Conservation (phyloP, 2,888 invertebrate genomes). For the Melanchra persicariae region DNA sequence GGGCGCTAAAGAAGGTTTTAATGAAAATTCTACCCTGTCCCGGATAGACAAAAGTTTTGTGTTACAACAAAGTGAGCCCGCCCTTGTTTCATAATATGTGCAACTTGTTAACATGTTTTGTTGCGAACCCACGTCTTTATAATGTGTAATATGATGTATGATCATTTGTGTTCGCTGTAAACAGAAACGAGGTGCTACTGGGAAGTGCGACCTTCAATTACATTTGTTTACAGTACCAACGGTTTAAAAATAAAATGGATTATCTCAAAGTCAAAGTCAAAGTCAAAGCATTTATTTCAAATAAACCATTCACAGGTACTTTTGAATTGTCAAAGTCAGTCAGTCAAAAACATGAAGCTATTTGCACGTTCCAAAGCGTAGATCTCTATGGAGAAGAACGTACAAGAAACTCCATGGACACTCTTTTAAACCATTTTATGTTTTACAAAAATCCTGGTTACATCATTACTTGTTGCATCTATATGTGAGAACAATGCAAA, state of each 20-base stretch:
- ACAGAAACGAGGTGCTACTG: slow-evolving; percentile 28
- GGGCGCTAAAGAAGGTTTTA: slow-evolving; percentile 85
- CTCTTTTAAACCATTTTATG: no score
- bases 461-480: no score
- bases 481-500: no score
- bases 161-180: slow-evolving; percentile 54
- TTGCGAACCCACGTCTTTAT: slow-evolving; percentile 55
- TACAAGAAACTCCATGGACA: no score
- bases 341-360: no score
- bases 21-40: slow-evolving; percentile 86
- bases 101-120: slow-evolving; percentile 69
- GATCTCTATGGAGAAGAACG: no score
- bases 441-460: no score
- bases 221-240: slow-evolving; percentile 6
- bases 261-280: no score
- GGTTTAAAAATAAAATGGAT: slow-evolving; percentile 2
- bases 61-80: slow-evolving; percentile 73
- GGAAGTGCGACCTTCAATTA: slow-evolving; percentile 29
- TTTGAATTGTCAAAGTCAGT: no score
- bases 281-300: no score
- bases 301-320: no score
- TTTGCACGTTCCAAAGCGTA: no score
- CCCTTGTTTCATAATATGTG: slow-evolving; percentile 69
- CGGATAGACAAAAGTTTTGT: slow-evolving; percentile 80
- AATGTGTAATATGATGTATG: slow-evolving; percentile 57